Conservation (phyloP, 2,888 invertebrate species). For the Dromius quadrimaculatus region DNA sequence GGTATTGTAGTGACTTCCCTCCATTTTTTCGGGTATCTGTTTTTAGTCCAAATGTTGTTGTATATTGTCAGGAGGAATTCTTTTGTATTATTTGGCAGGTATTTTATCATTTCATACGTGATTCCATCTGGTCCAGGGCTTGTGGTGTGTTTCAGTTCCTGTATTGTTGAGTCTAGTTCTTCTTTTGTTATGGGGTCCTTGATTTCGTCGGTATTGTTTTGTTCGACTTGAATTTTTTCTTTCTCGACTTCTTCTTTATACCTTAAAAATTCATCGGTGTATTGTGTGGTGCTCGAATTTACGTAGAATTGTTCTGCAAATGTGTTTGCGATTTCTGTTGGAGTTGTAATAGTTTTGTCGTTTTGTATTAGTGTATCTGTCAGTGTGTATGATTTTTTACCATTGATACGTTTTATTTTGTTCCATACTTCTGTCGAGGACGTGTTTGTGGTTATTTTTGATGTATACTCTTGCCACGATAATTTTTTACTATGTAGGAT, state of each 20-base stretch:
- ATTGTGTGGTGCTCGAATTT: conserved; percentile 3
- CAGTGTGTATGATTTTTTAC: neutral
- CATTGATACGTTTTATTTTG: neutral
- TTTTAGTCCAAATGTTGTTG: conserved; percentile 1
- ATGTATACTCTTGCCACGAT: neutral
- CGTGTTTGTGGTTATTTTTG: neutral
- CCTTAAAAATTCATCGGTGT: neutral
- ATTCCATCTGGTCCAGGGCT: conserved; percentile 2
- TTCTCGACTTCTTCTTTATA: neutral
- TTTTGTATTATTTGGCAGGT: neutral
- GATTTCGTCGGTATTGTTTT: neutral
- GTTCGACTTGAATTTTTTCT: neutral
- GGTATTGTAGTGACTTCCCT: neutral
- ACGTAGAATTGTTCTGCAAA: neutral
- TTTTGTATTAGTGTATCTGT: neutral
- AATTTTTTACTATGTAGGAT: neutral
- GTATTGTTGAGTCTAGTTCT: neutral
- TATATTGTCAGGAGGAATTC: neutral
- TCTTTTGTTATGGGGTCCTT: neutral
- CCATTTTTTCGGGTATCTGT: neutral
- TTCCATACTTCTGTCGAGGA: neutral
- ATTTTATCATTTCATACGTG: neutral
- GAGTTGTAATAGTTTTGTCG: neutral
- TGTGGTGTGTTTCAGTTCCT: neutral
- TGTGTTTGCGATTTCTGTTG: neutral